Evolutionary conservation across 2,113 vertebrate species (phyloP).

Genomic region (Pampusana beccarii): DNA sequence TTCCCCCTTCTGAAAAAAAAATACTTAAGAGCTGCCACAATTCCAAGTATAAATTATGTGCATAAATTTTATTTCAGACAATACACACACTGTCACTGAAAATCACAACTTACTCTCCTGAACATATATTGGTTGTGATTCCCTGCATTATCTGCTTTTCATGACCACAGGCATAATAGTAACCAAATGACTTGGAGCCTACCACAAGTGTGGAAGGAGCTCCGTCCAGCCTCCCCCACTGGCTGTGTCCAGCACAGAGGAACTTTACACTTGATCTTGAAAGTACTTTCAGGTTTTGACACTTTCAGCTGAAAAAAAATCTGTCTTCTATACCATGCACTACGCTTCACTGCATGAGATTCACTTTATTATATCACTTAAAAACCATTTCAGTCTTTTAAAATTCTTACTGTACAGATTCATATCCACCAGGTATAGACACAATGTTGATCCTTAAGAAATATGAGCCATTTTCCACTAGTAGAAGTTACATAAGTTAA

Average conservation of each 20-base stretch:
- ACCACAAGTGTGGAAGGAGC: too few species aligned
- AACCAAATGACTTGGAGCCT: not conserved
- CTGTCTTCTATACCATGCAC: not conserved
- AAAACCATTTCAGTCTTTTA: not conserved
- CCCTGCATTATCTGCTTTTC: not conserved
- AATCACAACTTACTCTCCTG: not conserved
- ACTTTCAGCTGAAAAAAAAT: not conserved
- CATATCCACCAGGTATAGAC: not conserved
- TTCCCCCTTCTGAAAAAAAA: not conserved
- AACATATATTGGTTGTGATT: not conserved
- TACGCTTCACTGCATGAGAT: not conserved
- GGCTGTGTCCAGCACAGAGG: not conserved
- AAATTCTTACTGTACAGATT: not conserved
- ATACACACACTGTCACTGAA: not conserved
- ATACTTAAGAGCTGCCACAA: not conserved
- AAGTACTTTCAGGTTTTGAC: not conserved
- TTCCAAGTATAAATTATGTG: not conserved
- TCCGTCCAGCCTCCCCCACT: not conserved
- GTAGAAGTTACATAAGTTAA: not conserved
- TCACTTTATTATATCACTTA: not conserved
- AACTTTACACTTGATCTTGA: not conserved
- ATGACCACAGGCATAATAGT: not conserved
- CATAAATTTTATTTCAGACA: not conserved
- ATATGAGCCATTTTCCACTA: not conserved
- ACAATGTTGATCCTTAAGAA: not conserved